Conservation (phyloP, 2,888 invertebrate genomes). For the Chaetogeoica ovagalla region DNA sequence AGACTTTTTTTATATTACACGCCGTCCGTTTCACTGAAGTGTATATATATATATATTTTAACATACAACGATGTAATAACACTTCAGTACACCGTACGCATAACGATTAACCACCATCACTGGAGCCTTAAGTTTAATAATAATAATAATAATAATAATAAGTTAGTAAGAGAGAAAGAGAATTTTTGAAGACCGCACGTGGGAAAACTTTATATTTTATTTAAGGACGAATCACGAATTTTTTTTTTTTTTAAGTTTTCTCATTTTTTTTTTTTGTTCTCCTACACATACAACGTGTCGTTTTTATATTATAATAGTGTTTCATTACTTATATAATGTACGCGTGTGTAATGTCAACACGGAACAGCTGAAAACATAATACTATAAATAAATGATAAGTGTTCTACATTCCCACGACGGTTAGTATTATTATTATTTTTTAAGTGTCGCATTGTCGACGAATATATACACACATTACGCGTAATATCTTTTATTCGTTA, state of each 20-base stretch:
- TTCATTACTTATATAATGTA: not conserved
- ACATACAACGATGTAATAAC: no score
- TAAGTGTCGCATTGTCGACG: constrained; percentile 48
- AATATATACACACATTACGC: not conserved
- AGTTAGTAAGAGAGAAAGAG: no score
- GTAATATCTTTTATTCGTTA: constrained; percentile 24
- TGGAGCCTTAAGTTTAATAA: no score
- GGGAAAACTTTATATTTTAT: constrained; percentile 34
- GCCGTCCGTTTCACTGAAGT: no score
- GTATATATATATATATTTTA: not conserved
- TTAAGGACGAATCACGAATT: constrained; percentile 16
- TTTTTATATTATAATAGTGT: constrained; percentile 8
- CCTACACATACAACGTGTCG: not conserved
- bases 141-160: no score
- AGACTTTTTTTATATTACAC: not conserved
- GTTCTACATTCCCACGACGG: constrained; percentile 49
- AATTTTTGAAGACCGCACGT: not conserved
- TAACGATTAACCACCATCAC: no score
- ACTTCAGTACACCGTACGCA: no score
- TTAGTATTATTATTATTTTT: constrained; percentile 24
- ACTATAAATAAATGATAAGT: constrained; percentile 47
- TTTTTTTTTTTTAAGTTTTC: constrained; percentile 9
- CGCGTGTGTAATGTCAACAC: constrained; percentile 26
- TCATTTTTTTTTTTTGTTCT: not conserved
- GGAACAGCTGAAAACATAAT: constrained; percentile 32